phyloP scores from a whole-genome alignment of 37 sponge, comb jelly and placozoan species.

The Aphrocallistes beatrix region DNA sequence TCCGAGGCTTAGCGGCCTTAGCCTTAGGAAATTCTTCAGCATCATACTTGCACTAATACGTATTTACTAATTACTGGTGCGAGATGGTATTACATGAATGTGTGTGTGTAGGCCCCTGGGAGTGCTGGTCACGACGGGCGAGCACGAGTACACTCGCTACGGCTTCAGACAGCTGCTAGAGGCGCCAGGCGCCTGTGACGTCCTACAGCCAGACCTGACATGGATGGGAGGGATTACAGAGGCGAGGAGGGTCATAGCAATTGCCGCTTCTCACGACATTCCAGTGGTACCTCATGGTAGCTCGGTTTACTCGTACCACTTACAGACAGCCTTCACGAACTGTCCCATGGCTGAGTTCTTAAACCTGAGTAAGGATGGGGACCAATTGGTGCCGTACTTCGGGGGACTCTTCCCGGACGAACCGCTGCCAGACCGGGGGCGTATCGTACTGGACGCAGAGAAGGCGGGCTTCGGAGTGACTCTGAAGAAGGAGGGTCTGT shows the following conservation, averaged over 20 bases:
- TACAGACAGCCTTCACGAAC: slow-evolving; percentile 74
- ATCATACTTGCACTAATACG: background rate
- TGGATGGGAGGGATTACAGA: slow-evolving; percentile 88
- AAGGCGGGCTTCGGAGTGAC: slow-evolving; percentile 83
- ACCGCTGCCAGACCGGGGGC: slow-evolving; percentile 63
- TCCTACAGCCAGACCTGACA: slow-evolving; percentile 74
- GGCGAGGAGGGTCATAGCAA: slow-evolving; percentile 51
- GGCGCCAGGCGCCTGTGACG: slow-evolving; percentile 44
- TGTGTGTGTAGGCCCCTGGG: background rate
- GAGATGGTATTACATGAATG: background rate
- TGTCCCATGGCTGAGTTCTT: slow-evolving; percentile 85
- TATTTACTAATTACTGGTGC: background rate
- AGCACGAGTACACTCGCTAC: slow-evolving; percentile 77
- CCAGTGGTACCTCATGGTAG: slow-evolving; percentile 76
- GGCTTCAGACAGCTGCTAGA: slow-evolving; percentile 55
- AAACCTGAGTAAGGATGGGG: slow-evolving; percentile 65
- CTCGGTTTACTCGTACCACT: slow-evolving; percentile 77
- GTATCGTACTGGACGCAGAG: slow-evolving; percentile 33
- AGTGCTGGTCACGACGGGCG: slow-evolving; percentile 63
- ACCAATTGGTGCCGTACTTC: slow-evolving; percentile 71
- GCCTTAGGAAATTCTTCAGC: background rate
- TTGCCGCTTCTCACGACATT: slow-evolving; percentile 62
- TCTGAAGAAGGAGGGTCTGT: slow-evolving; percentile 34
- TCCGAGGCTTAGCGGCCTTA: background rate
- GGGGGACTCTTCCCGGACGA: slow-evolving; percentile 68